phyloP scores from a whole-genome alignment of 1,140 invertebrate genomes.

The Charaxes varanes region DNA sequence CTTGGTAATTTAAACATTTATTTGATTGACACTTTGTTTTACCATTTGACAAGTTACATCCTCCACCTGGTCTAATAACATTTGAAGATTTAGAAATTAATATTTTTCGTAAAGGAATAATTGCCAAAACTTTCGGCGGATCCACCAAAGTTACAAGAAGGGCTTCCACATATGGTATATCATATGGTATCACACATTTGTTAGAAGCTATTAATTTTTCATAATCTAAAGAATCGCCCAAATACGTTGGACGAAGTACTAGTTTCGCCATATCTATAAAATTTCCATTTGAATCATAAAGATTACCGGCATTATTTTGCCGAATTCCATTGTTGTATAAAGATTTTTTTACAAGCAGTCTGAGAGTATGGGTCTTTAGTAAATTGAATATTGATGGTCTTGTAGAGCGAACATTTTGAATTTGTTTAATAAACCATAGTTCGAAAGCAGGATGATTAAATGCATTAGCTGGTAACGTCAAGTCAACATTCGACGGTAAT shows the following conservation, averaged over 20 bases:
- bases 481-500: too few species aligned
- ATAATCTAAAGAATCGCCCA: constrained; percentile 25
- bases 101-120: constrained; percentile 23
- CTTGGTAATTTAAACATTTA: too few species aligned
- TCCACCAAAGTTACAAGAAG: constrained; percentile 22
- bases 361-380: constrained; percentile 19
- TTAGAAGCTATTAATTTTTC: constrained; percentile 11
- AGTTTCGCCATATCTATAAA: constrained; percentile 21
- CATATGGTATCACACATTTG: constrained; percentile 10
- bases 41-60: background rate
- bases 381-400: constrained; percentile 11
- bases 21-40: background rate
- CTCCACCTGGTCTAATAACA: background rate
- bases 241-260: constrained; percentile 26
- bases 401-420: background rate
- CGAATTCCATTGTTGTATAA: constrained; percentile 27
- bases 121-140: constrained; percentile 29
- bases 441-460: constrained; percentile 19
- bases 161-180: constrained; percentile 28
- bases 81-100: background rate
- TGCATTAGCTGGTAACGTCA: background rate
- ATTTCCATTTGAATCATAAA: constrained; percentile 25
- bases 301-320: constrained; percentile 15
- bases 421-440: constrained; percentile 20
- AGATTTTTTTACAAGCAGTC: constrained; percentile 19